Conservation (phyloP, 2,888 invertebrate genomes). For the Eilema caniola region DNA sequence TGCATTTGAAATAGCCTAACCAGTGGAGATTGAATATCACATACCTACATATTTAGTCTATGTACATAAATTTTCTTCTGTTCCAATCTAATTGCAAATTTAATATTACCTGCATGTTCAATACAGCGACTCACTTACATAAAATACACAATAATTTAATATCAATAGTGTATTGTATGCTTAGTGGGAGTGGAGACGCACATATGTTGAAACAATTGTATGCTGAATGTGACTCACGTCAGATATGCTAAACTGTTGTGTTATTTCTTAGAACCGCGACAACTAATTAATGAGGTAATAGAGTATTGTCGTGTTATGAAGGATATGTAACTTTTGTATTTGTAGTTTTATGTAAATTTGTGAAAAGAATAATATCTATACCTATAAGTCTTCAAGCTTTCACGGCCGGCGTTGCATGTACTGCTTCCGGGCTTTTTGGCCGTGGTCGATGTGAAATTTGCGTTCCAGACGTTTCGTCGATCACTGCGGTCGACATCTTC, state of each 20-base stretch:
- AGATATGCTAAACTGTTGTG: conserved; percentile 21
- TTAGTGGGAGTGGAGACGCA: conserved; percentile 12
- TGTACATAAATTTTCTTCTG: background rate
- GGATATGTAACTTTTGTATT: background rate
- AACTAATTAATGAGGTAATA: background rate
- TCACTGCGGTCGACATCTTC: too few species aligned
- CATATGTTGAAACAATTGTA: conserved; percentile 25
- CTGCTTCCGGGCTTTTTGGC: too few species aligned
- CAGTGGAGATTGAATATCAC: too few species aligned
- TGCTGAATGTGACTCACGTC: conserved; percentile 37
- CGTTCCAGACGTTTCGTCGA: too few species aligned
- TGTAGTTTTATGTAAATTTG: background rate
- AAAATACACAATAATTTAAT: conserved; percentile 18
- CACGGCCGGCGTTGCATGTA: too few species aligned
- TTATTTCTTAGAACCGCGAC: conserved; percentile 3
- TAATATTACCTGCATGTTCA: background rate
- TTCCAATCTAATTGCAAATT: conserved; percentile 8
- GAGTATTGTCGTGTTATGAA: background rate
- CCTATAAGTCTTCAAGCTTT: too few species aligned
- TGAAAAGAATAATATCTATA: too few species aligned
- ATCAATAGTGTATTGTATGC: conserved; percentile 36
- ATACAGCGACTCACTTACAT: background rate
- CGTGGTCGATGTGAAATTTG: too few species aligned
- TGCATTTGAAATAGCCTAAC: too few species aligned
- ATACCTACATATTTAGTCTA: background rate